Evolutionary conservation across 1,140 invertebrate genomes (phyloP).

Genomic region (Aphelinus atriplicis): DNA sequence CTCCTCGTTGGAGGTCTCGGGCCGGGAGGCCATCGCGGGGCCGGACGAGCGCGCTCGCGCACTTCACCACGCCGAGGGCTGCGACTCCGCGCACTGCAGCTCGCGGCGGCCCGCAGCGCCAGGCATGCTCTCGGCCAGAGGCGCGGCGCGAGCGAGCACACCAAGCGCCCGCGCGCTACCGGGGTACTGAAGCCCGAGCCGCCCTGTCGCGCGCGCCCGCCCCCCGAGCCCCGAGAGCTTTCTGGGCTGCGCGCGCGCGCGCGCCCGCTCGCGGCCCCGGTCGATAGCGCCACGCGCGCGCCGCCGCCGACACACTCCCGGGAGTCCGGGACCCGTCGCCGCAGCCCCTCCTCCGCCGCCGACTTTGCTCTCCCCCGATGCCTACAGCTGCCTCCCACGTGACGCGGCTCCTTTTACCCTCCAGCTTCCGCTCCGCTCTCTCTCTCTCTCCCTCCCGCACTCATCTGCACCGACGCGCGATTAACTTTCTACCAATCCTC

Average conservation of each 20-base stretch:
- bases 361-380: no score
- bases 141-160: no score
- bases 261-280: constrained; percentile 46
- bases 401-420: neutral
- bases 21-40: no score
- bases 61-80: neutral
- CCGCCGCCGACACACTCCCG: neutral
- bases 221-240: no score
- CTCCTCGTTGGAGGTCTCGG: constrained; percentile 60
- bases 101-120: neutral
- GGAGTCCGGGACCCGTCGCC: neutral
- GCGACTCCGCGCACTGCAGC: neutral
- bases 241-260: no score
- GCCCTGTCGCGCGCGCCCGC: no score
- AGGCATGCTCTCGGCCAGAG: neutral
- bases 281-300: constrained; percentile 53
- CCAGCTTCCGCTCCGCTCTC: constrained; percentile 14
- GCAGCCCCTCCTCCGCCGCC: neutral
- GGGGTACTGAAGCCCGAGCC: no score
- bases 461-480: neutral
- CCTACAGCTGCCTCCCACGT: neutral
- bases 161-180: no score
- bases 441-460: constrained; percentile 10
- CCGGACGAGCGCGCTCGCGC: neutral
- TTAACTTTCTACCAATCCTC: no score